phyloP scores from a whole-genome alignment of 2,888 invertebrate genomes.

The Harpalus rufipes region DNA sequence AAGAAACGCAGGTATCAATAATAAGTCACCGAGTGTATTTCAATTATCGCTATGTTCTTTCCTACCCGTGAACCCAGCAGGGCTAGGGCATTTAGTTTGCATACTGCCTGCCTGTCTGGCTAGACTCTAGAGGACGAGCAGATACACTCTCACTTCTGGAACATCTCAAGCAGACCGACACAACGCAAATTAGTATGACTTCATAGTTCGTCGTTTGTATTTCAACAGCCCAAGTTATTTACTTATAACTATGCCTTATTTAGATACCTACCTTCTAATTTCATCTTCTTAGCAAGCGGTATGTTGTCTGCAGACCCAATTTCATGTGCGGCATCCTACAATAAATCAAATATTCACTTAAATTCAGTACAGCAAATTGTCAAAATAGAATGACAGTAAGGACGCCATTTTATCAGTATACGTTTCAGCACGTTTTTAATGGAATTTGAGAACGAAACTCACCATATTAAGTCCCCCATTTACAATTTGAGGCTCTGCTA shows the following conservation, averaged over 20 bases:
- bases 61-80: conserved; percentile 78
- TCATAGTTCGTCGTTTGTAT: conserved; percentile 72
- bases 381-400: conserved; percentile 39
- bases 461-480: conserved; percentile 62
- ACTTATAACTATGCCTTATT: conserved; percentile 69
- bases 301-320: conserved; percentile 23
- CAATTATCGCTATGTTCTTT: conserved; percentile 68
- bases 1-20: conserved; percentile 38
- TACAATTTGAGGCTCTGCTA: conserved; percentile 61
- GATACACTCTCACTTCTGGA: conserved; percentile 77
- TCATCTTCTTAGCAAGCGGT: conserved; percentile 71
- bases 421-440: conserved; percentile 4
- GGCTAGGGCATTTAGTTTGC: conserved; percentile 73
- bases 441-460: conserved; percentile 6
- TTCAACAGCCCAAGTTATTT: conserved; percentile 69
- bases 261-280: conserved; percentile 74
- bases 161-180: conserved; percentile 79
- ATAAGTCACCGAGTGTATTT: conserved; percentile 50
- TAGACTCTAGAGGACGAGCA: conserved; percentile 75
- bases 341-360: not conserved
- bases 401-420: conserved; percentile 52
- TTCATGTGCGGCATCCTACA: conserved; percentile 33
- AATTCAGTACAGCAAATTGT: conserved; percentile 1
- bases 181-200: conserved; percentile 77
- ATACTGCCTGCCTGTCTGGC: conserved; percentile 69